phyloP scores from a whole-genome alignment of 2,888 invertebrate genomes.

The Lepidochrysops patricia region DNA sequence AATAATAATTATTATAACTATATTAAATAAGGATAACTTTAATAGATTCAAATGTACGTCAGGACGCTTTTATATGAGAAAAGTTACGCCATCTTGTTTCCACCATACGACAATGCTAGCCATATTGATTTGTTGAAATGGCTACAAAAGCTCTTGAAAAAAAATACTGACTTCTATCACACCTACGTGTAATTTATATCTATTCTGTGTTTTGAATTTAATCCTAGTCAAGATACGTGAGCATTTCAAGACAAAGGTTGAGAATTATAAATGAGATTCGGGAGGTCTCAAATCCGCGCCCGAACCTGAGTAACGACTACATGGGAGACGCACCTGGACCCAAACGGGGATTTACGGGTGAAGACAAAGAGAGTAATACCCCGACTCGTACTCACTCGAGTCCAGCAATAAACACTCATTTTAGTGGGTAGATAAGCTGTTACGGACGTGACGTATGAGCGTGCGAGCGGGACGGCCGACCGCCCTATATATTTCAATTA shows the following conservation, averaged over 20 bases:
- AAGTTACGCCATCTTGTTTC: too few species aligned
- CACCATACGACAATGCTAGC: too few species aligned
- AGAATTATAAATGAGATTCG: conserved; percentile 22
- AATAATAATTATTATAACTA: too few species aligned
- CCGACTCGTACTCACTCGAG: conserved; percentile 31
- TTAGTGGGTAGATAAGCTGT: conserved; percentile 54
- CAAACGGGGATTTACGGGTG: conserved; percentile 32
- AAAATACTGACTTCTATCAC: too few species aligned
- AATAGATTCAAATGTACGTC: too few species aligned
- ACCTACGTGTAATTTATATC: background rate
- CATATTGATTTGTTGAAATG: too few species aligned
- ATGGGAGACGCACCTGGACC: conserved; percentile 55
- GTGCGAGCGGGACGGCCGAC: conserved; percentile 49
- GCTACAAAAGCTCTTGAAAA: too few species aligned
- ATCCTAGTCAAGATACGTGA: background rate
- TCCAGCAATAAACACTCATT: conserved; percentile 69
- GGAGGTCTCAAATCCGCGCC: conserved; percentile 22
- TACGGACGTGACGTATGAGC: conserved; percentile 53
- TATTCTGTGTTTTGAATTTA: background rate
- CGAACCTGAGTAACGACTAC: conserved; percentile 47
- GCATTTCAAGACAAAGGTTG: background rate
- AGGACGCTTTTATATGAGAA: too few species aligned
- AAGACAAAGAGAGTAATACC: conserved; percentile 40
- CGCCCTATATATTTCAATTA: conserved; percentile 36
- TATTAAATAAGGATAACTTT: too few species aligned